Conservation (phyloP, 2,888 invertebrate species). For the Ophioninae sp. region DNA sequence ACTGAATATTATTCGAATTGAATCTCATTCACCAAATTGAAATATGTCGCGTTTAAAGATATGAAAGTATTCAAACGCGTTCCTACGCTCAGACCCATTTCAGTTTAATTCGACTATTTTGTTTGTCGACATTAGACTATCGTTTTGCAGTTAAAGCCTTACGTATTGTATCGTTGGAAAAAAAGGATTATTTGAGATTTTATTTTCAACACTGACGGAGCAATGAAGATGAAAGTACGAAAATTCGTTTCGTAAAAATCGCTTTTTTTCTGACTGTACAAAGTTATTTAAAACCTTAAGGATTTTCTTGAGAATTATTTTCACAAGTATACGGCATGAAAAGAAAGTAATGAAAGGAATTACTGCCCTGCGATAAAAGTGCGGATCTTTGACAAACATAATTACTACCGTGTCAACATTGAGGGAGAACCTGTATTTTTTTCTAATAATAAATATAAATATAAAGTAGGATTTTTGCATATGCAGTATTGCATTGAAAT, state of each 20-base stretch:
- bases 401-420: neutral
- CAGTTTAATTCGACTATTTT: neutral
- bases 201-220: too few species aligned
- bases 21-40: neutral
- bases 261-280: neutral
- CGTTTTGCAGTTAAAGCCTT: too few species aligned
- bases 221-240: too few species aligned
- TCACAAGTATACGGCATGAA: neutral
- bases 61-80: neutral
- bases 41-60: neutral
- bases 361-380: neutral
- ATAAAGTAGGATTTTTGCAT: slow-evolving; percentile 1
- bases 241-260: too few species aligned
- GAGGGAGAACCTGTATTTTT: neutral
- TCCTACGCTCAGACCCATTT: neutral
- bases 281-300: neutral
- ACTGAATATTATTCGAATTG: neutral
- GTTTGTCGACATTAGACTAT: neutral
- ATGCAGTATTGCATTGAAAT: neutral
- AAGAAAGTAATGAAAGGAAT: neutral
- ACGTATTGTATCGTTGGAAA: too few species aligned
- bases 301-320: neutral
- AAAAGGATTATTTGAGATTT: too few species aligned
- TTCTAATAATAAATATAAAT: neutral
- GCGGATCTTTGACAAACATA: neutral